Base-by-base conservation (phyloP, 1,140 invertebrate genomes). In the Heliothis virescens region DNA sequence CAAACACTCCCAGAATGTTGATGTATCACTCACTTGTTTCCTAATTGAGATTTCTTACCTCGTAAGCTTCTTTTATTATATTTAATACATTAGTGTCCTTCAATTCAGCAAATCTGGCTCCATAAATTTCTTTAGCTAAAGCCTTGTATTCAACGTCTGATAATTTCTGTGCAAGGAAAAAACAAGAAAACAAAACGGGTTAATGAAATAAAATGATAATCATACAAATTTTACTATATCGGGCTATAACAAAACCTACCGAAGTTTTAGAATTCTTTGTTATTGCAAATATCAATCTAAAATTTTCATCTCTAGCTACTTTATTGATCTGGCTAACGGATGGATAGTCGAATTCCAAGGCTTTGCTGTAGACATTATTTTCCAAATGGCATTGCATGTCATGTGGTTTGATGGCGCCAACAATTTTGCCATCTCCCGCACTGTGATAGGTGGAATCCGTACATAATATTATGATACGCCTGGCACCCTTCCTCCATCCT, bases 351-450 rank as follows among this genome's bases (percentile, higher is more conserved):
- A 16, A 55, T 7, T 47, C 52, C 80, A 95, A 91, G 0, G 95
- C 95, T 81, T 96, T 86, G 29, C 96, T 97, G 90, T 98, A 98
- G 3, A 95, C 96, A 18, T 89, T 76, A 29, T 87, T 79, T 77
- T 97, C 95, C 85, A 98, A 93, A 90, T 99, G 98, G 86, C 98
- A 99, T 59, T 95, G 73, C 78, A 97, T 97, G 91, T 99, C 98
- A 89, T 99, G 98, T 0, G 97, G 98, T 85, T 96, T 96, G 10
- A 98, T 95, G 76, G 98, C 97, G 5, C 98, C 98, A 50, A 97
- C 97, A 72, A 98, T 95, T 97, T 96, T 97, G 60, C 97, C 96
- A 88, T 97, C 96, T 2, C 96, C 96, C 2, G 96, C 96, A 76
- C 96, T 95, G 84, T 97, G 96, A 80, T 96, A 97, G 47, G 91